Evolutionary conservation across 2,797 vertebrate genomes (phyloP), one percentile per base, ranked within the genome.

Genomic region (Gobio occitaniae): DNA sequence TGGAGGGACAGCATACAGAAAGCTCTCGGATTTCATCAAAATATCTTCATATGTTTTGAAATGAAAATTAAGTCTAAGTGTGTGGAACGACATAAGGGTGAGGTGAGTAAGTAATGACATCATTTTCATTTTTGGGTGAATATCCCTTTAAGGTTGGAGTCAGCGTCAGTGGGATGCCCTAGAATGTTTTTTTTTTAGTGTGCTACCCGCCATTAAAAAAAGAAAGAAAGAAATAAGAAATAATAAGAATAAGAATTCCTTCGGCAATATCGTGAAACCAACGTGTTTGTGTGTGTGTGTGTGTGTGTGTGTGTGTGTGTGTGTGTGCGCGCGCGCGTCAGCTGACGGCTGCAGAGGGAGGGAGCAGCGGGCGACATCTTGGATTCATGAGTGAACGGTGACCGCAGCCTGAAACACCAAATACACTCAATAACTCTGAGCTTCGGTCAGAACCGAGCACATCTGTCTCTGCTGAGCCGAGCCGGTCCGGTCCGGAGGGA

Each of bases 311-410:
- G 19, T 21, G 19, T 10, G 19, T 4, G 17, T 3, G 48, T 15
- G 48, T 13, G 48, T 50, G 3, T 12, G 44, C 2, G 44, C n/a
- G n/a, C n/a, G n/a, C n/a, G n/a, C 12, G 88, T 89, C 87, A 89
- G 89, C 86, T 90, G 90, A 90, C 87, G 75, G 83, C 77, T 80
- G 75, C 69, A 76, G 84, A 83, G 50, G 38, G 87, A 87, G 72
- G 75, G 87, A 87, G 89, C 80, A 81, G 87, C 86, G 82, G 88
- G 82, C 87, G 90, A 90, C 90, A 91, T 92, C 89, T 91, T 91
- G 91, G 86, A 89, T 85, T 84, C 83, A 86, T 86, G 71, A 84
- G 89, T 76, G 84, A 61, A 79, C 82, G 82, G 82, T 85, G 76
- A 86, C 82, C 79, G 82, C 88, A 6, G 63, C 56, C 38, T 59